Conservation (phyloP, 2,113 vertebrate species). For the Lepus americanus region DNA sequence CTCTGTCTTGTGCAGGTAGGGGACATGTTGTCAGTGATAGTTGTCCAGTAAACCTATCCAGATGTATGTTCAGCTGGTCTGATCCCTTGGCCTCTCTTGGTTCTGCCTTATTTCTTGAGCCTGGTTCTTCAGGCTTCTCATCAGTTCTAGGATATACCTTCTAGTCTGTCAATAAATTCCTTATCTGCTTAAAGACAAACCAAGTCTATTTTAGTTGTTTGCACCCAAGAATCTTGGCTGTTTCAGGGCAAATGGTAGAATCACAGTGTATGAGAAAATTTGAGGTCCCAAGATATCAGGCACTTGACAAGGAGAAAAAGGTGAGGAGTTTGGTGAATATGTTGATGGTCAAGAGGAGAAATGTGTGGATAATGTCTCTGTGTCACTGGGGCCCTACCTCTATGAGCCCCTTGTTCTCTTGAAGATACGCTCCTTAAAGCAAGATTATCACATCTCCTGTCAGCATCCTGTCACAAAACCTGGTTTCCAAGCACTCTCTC, state of each 20-base stretch:
- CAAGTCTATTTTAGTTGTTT: not conserved
- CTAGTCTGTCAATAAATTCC: not conserved
- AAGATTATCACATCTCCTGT: not conserved
- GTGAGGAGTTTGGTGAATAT: not conserved
- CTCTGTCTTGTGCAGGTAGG: not conserved
- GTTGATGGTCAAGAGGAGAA: not conserved
- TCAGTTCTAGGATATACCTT: not conserved
- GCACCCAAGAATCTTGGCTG: not conserved
- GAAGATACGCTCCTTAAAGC: not conserved
- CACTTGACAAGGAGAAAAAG: not conserved
- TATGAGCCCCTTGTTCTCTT: not conserved
- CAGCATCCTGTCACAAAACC: not conserved
- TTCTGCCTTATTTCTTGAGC: not conserved
- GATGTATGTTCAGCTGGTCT: not conserved
- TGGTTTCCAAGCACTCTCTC: constrained; percentile 6
- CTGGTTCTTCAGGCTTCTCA: not conserved
- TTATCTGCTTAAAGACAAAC: constrained; percentile 4
- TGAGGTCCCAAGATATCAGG: not conserved
- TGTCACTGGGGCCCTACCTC: not conserved
- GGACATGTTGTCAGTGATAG: not conserved
- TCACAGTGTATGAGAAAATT: not conserved
- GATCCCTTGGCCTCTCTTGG: not conserved
- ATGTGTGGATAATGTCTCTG: not conserved
- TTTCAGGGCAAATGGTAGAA: not conserved
- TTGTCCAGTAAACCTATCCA: not conserved